Percentiles rank a stretch among this genome's conserved stretches.
Evolutionary conservation across 2,113 vertebrate genomes (phyloP).

Genomic region (Corythoichthys haematopterus): DNA sequence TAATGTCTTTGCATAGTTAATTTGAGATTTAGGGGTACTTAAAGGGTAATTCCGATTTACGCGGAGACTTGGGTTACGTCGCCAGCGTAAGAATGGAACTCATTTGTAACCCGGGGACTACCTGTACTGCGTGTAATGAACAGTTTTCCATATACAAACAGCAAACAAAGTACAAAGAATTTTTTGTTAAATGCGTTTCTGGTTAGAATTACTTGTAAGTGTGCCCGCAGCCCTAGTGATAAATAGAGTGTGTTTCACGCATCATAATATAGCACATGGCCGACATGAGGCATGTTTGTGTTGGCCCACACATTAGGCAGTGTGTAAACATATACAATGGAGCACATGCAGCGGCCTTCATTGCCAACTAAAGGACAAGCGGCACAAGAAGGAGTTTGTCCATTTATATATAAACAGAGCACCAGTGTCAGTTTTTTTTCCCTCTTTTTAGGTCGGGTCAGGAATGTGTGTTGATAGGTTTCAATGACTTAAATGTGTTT

Average conservation of each 20-base stretch:
- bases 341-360: conserved; percentile 7
- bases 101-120: too few relatives aligned
- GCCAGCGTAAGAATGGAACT: too few relatives aligned
- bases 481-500: neutral
- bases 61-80: too few relatives aligned
- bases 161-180: conserved; percentile 20
- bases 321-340: conserved; percentile 8
- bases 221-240: conserved; percentile 9
- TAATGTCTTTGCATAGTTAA: too few relatives aligned
- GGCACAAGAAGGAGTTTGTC: conserved; percentile 40
- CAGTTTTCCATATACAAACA: conserved; percentile 3
- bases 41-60: too few relatives aligned
- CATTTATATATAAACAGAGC: conserved; percentile 16
- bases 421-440: conserved; percentile 9
- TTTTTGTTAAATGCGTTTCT: conserved; percentile 34
- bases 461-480: neutral
- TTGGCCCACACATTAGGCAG: neutral
- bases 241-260: conserved; percentile 15
- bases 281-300: conserved; percentile 14
- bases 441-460: neutral
- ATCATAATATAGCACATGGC: conserved; percentile 7
- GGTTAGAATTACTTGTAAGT: conserved; percentile 27
- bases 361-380: conserved; percentile 7
- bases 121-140: neutral
- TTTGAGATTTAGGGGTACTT: too few relatives aligned